These are phyloP conservation scores for Myotis myotis DNA, from an alignment of 2,797 vertebrate species.

Conservation along the genomic window DNA sequence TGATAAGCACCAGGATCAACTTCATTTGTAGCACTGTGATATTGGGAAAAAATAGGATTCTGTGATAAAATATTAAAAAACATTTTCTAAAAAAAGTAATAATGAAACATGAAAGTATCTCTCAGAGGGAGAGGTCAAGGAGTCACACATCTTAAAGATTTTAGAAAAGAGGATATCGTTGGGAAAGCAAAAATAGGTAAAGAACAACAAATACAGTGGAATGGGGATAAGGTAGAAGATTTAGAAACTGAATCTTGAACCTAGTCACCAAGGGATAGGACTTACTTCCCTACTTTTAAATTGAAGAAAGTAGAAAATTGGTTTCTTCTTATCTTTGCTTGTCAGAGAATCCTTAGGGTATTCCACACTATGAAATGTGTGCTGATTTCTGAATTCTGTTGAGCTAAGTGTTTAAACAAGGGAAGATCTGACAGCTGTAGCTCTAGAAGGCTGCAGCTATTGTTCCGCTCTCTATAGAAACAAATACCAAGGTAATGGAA, in stretches of 20 bases:
- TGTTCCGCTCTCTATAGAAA: background rate
- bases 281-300: constrained; percentile 62
- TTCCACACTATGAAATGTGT: constrained; percentile 32
- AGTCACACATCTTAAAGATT: background rate
- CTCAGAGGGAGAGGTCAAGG: background rate
- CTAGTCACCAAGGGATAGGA: constrained; percentile 14
- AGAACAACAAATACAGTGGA: background rate
- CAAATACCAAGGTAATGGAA: background rate
- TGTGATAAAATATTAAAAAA: constrained; percentile 43
- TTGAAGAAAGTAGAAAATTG: constrained; percentile 62
- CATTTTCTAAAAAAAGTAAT: background rate
- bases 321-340: constrained; percentile 67
- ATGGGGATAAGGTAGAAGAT: background rate
- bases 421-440: background rate
- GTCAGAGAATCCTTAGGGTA: constrained; percentile 65
- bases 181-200: background rate
- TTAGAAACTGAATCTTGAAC: constrained; percentile 41
- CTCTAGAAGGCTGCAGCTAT: background rate
- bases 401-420: constrained; percentile 51
- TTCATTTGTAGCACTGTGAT: constrained; percentile 87
- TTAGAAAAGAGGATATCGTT: background rate
- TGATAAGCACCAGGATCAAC: constrained; percentile 89
- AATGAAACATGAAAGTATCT: background rate
- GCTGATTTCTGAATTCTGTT: constrained; percentile 30
- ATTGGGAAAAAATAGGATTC: constrained; percentile 84